Evolutionary conservation across 2,888 invertebrate genomes (phyloP), one percentile per base, ranked within the genome.

Genomic region (Byasa hedistus): DNA sequence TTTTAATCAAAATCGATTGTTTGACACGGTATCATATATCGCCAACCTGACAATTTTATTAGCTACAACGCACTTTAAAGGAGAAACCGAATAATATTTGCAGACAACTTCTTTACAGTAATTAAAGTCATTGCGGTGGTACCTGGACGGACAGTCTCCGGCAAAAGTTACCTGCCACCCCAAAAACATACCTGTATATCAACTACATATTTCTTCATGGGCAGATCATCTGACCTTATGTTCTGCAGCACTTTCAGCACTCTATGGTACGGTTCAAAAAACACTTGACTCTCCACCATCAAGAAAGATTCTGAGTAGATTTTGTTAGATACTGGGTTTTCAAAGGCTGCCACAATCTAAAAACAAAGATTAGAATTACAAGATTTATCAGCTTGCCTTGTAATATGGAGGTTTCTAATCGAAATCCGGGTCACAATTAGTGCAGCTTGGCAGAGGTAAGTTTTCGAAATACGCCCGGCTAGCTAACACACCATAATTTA

Each of bases 251-350:
- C 95, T 71, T 91, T 92, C 63, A 96, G 86, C 0, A 96, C 95
- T 76, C 95, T 94, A 70, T 94, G 92, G 78, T 97, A 97, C 0
- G 97, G 96, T 77, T 97, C 97, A 79, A 97, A 96, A 81, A 95
- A 97, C 0, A 95, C 94, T 61, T 94, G 94, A 62, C 96, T 95
- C 80, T 97, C 96, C 2, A 96, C 93, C 95, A 97, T 95, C 0
- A 93, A 76, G 69, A 93, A 93, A 0, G 83, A 70, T 68, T 86
- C 80, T 0, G 83, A 79, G 27, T 83, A 85, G 65, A 89, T 82
- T 1, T 72, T 80, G 51, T 80, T 80, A 0, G 89, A 84, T 7
- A 89, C 83, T 21, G 86, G 84, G 57, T 77, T 85, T 76, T 88
- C 82, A 75, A 91, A 91, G 55, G 85, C 83, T 32, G 92, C 87